Evolutionary conservation across 2,888 invertebrate species (phyloP), one percentile per base, ranked within the genome.

Genomic region (Pyrrhia umbra): DNA sequence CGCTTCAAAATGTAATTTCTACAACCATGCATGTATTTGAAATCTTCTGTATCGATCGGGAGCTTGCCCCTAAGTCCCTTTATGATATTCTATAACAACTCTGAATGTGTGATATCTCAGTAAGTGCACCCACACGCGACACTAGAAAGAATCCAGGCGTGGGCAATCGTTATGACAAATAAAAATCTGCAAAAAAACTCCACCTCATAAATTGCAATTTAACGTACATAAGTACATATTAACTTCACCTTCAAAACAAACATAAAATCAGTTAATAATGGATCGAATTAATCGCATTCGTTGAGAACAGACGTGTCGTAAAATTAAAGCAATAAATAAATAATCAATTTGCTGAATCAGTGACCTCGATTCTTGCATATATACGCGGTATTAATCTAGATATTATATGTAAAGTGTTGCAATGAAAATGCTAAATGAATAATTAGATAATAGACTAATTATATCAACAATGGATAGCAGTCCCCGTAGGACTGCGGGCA

Each of bases 201-300:
- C 15, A 15, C 15, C 20, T 9, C 2, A n/a, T 43, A 43, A 43
- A 57, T 21, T 25, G 4, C 20, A n/a, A 21, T 40, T 9, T 23
- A 20, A 51, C 43, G 20, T 58, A 15, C 16, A 39, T 25, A 27
- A 23, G 20, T 45, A 16, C 9, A 25, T 5, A 18, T 37, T 1
- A 50, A 51, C 6, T 37, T 37, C 2, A 47, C 34, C 39, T 46
- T 45, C 42, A 40, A 56, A 42, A 49, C 21, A 50, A 52, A 65
- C 34, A 70, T 39, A 1, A 37, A 47, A 57, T 57, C 46, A 42
- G 51, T 39, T n/a, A n/a, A n/a, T n/a, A n/a, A n/a, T n/a, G n/a
- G n/a, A n/a, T n/a, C n/a, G n/a, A n/a, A n/a, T n/a, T n/a, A n/a
- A n/a, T n/a, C n/a, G n/a, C n/a, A n/a, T n/a, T n/a, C n/a, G n/a